Evolutionary conservation across 2,797 vertebrate genomes (phyloP), one percentile per base, ranked within the genome.

Genomic region (Fistularia tabacaria): DNA sequence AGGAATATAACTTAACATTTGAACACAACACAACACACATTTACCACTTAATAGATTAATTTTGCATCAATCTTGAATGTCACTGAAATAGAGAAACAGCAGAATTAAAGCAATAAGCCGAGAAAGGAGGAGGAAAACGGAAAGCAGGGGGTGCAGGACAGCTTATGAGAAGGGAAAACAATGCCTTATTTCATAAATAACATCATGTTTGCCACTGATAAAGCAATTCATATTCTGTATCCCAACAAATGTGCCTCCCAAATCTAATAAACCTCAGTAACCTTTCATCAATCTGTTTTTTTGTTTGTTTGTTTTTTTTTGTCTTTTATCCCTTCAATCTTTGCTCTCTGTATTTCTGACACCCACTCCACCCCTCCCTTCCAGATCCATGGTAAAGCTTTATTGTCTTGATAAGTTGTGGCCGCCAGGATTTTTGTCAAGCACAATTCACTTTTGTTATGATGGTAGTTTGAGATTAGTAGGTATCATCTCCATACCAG

Each of bases 201-300:
- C 76, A 79, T 64, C 72, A 80, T 84, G 74, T 82, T 88, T 80
- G 59, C 66, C 39, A 15, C 66, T 70, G 77, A 82, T 81, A 84
- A 83, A 83, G 64, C 58, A 79, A 85, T 80, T 85, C 63, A 68
- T 71, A 72, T 81, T 84, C 59, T 71, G 71, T 78, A 56, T 69
- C 50, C 62, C 66, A 78, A 73, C 83, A 86, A 82, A 77, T 66
- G 73, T 54, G 57, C 51, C 70, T 82, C 76, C 76, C 72, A 71
- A 66, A 82, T 81, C 81, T 86, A 72, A 84, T 84, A 82, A 83
- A 86, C 61, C 75, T 77, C 76, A 58, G 60, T 76, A 83, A 84
- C 71, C 76, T 82, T 81, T 81, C 67, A 79, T 80, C 71, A 79
- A 85, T 76, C 69, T 53, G 6, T 47, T 66, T 58, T 25, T 76